Conservation (phyloP, 1,140 invertebrate species). For the Planococcus citri region DNA sequence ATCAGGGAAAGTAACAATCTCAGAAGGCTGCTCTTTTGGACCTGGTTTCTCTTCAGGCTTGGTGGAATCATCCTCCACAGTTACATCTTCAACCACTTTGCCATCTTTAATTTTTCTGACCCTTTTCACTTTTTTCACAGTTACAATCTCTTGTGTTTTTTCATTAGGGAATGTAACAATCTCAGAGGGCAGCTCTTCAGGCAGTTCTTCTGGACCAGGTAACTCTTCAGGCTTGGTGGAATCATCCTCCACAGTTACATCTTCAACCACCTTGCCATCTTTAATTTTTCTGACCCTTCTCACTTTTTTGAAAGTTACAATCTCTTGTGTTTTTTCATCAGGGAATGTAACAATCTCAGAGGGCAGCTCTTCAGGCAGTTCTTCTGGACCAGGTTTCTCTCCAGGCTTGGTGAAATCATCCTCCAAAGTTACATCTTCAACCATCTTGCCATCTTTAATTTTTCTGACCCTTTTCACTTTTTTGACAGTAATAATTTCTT, state of each 20-base stretch:
- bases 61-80: not conserved
- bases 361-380: not conserved
- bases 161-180: not conserved
- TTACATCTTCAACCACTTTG: not conserved
- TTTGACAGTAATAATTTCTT: no score
- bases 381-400: slow-evolving; percentile 12
- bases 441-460: slow-evolving; percentile 4
- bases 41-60: not conserved
- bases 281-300: not conserved
- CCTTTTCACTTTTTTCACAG: not conserved
- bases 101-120: not conserved
- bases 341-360: not conserved
- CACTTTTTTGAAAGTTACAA: not conserved
- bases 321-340: not conserved
- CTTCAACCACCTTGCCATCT: not conserved
- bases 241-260: not conserved
- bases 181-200: not conserved
- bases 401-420: no score
- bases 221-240: not conserved
- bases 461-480: no score
- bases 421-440: slow-evolving; percentile 25
- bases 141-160: not conserved
- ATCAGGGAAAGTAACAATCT: no score
- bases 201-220: not conserved
- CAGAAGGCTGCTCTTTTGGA: no score